Conservation (phyloP, 2,113 vertebrate genomes). For the Microtus richardsoni region DNA sequence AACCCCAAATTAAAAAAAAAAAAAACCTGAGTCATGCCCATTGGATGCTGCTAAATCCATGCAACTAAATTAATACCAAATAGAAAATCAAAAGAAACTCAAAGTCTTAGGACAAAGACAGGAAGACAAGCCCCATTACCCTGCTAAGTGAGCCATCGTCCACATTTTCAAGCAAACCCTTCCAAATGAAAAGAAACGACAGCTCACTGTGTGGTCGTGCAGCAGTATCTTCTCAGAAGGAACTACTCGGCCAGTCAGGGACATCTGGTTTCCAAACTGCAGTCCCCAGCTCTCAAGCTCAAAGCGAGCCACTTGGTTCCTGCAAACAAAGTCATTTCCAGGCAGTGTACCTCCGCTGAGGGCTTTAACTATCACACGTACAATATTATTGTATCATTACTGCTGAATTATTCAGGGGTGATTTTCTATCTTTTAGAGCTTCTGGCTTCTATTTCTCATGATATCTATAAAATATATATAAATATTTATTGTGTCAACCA, state of each 20-base stretch:
- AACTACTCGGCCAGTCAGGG: constrained; percentile 73
- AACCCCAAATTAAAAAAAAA: too few species aligned
- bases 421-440: not conserved
- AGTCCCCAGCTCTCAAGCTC: constrained; percentile 81
- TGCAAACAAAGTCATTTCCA: constrained; percentile 67
- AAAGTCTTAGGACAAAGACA: not conserved
- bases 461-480: not conserved
- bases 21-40: not conserved
- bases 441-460: not conserved
- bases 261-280: constrained; percentile 69
- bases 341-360: not conserved
- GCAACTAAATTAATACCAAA: not conserved
- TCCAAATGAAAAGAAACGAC: not conserved
- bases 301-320: constrained; percentile 75
- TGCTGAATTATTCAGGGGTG: not conserved
- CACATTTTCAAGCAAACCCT: not conserved
- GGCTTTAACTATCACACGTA: not conserved
- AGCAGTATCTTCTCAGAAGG: constrained; percentile 75
- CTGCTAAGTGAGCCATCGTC: not conserved
- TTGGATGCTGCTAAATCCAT: not conserved
- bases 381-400: not conserved
- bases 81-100: not conserved
- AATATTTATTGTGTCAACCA: not conserved
- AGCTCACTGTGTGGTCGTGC: constrained; percentile 72
- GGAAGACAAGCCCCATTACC: not conserved